Percentiles rank a stretch among this genome's conserved stretches.
phyloP scores from a whole-genome alignment of 2,797 vertebrate genomes.

The Crypturellus tataupa region DNA sequence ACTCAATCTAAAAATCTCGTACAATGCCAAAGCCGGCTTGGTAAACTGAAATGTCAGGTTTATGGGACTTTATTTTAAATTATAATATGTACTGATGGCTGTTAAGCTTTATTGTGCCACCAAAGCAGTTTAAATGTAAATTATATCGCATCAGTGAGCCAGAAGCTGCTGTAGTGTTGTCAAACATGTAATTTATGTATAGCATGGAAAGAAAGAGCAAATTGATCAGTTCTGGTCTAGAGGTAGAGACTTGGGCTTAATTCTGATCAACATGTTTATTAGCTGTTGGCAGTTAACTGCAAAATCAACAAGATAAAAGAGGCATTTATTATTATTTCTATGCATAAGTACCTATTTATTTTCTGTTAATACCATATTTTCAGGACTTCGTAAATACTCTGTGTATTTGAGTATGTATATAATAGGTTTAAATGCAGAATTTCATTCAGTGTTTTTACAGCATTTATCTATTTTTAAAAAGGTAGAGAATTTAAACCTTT shows the following conservation, averaged over 20 bases:
- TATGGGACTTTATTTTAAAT: not conserved
- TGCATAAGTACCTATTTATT: not conserved
- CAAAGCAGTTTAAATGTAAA: not conserved
- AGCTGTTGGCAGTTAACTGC: not conserved
- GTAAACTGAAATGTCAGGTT: not conserved
- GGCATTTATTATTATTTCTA: not conserved
- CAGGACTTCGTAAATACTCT: not conserved
- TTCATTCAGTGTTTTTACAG: not conserved
- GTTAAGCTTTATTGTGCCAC: not conserved
- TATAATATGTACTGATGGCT: not conserved
- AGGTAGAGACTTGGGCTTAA: not conserved
- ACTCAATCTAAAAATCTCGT: not conserved
- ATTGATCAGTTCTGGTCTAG: not conserved
- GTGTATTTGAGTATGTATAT: not conserved
- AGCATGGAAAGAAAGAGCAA: not conserved
- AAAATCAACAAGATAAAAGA: not conserved
- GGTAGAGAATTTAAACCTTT: not conserved
- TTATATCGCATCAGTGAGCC: not conserved
- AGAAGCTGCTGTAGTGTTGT: not conserved
- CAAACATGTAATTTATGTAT: not conserved
- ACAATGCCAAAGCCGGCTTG: not conserved
- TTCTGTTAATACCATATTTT: not conserved
- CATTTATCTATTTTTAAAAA: not conserved
- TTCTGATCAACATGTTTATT: not conserved
- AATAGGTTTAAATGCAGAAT: not conserved